Base-by-base conservation (phyloP, 2,888 invertebrate species). In the Epirrhoe tristata region DNA sequence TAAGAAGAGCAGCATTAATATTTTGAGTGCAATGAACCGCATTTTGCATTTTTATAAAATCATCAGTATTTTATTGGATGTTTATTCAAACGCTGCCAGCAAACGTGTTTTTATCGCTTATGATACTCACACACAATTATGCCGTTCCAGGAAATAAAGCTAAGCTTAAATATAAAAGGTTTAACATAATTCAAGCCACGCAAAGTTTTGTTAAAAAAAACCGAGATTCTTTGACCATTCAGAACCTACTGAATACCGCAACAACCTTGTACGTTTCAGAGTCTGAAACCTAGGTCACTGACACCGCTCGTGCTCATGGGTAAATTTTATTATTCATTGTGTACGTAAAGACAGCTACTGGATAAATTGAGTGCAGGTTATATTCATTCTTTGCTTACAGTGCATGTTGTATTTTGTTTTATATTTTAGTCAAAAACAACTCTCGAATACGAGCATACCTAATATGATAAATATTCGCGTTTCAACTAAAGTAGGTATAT, bases 1-100 rank as follows among this genome's bases (percentile, higher is more conserved):
- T 81, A 80, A 83, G 84, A 87, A 80, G 78, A 83, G 76, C 81
- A 78, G 73, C 79, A 74, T 78, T 79, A 52, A 67, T 58, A 66
- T 71, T 64, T 63, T 58, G 32, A 59, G 74, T 66, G 67, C 73
- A 64, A 73, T 71, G 73, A 74, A 74, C 74, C 56, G 62, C 53
- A 63, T 53, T 66, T 63, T 70, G 59, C 60, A 66, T 62, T 71
- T 68, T 62, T 60, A 58, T 57, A 56, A 55, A 56, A 63, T 58
- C 69, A 67, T 66, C 53, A 66, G 39, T 6, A 50, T 46, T 59
- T 52, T 52, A 17, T 32, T 48, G 46, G n/a, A 14, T 14, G 8
- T 34, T 34, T 14, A 16, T 54, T 54, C 16, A 16, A 14, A 50
- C 51, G 36, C 39, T 59, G 34, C 51, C 39, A 52, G 16, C 36